Percentiles rank a stretch among this genome's conserved stretches.
Evolutionary conservation across 2,113 vertebrate genomes (phyloP).

Genomic region (Pygoscelis adeliae): DNA sequence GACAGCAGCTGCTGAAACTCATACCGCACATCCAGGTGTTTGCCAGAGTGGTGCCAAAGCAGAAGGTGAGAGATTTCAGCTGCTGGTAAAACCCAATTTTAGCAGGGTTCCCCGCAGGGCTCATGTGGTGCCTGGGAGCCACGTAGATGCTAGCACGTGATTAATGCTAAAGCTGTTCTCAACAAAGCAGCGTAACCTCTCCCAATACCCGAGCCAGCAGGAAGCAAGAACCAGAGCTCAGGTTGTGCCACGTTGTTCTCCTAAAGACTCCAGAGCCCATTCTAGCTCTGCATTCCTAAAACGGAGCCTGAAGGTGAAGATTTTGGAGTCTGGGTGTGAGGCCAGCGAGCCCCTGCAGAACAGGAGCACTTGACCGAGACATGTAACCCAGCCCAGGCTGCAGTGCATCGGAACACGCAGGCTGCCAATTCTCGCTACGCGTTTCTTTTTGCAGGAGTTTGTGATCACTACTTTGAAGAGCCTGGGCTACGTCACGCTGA

Average conservation of each 20-base stretch:
- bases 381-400: accelerated
- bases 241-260: not conserved
- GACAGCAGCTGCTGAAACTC: constrained; percentile 63
- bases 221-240: not conserved
- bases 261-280: accelerated
- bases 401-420: accelerated
- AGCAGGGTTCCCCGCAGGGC: not conserved
- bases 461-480: constrained; percentile 96
- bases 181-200: not conserved
- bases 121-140: no score
- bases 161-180: not conserved
- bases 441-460: constrained; percentile 81
- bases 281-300: not conserved
- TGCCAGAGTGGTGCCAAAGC: constrained; percentile 79
- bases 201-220: not conserved
- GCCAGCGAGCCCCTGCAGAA: no score
- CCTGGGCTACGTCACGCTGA: constrained; percentile 89
- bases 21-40: constrained; percentile 79
- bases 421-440: accelerated
- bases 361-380: not conserved
- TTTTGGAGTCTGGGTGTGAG: not conserved
- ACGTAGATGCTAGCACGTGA: accelerated
- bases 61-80: constrained; percentile 70
- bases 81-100: not conserved
- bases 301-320: not conserved